These are phyloP conservation scores for Amphiura filiformis DNA, from an alignment of 35 echinoderm and acorn worm species.

Conservation along the genomic window DNA sequence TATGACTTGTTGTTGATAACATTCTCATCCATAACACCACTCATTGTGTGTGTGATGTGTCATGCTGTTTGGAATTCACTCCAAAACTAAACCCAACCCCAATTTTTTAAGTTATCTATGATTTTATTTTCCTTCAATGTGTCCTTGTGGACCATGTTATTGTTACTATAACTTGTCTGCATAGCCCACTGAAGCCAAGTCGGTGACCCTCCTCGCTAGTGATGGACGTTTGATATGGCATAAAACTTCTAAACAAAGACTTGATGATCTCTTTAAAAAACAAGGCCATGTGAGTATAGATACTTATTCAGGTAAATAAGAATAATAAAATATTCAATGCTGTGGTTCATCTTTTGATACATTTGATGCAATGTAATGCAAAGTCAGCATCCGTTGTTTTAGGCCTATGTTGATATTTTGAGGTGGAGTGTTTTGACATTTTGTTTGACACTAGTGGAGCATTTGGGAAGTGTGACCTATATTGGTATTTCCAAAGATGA, in stretches of 20 bases:
- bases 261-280: slow-evolving; percentile 95
- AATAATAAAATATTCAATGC: too few relatives aligned
- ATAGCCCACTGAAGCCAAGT: slow-evolving; percentile 82
- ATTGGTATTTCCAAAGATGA: too few relatives aligned
- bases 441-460: too few relatives aligned
- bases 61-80: not conserved
- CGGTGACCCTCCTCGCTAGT: slow-evolving; percentile 91
- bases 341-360: too few relatives aligned
- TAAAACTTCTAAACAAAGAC: slow-evolving; percentile 93
- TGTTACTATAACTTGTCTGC: not conserved
- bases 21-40: not conserved
- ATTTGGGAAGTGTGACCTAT: too few relatives aligned
- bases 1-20: not conserved
- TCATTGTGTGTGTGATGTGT: not conserved
- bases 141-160: not conserved
- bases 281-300: slow-evolving; percentile 89
- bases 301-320: too few relatives aligned
- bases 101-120: not conserved
- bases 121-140: not conserved
- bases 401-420: too few relatives aligned
- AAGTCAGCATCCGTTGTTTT: too few relatives aligned
- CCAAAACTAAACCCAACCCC: not conserved
- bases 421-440: too few relatives aligned
- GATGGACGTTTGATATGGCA: slow-evolving; percentile 97
- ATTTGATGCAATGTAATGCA: too few relatives aligned